Evolutionary conservation across 2,888 invertebrate genomes (phyloP), one percentile per base, ranked within the genome.

Genomic region (Baronia brevicornis): DNA sequence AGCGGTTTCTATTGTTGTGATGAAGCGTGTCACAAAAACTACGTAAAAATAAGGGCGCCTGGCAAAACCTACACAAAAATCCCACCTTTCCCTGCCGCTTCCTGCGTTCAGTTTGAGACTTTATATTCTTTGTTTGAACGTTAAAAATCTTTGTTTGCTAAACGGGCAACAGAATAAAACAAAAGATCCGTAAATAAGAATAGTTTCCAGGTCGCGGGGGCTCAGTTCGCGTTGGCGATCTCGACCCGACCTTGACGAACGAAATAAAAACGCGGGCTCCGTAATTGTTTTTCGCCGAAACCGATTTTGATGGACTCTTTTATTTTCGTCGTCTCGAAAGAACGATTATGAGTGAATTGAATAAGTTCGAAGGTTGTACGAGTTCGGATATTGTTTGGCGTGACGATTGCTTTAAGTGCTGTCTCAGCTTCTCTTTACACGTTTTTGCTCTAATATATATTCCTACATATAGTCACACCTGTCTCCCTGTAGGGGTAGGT

Each of bases 191-290:
- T 31, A 18, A 23, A 27, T 22, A 36, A 31, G 36, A 27, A 36
- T 36, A 31, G 31, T 19, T 31, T 23, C 36, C 33, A 26, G 33
- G 33, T 28, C 24, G 26, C 8, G 33, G 48, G 46, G 34, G 60
- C 56, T 66, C 61, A 54, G 64, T 63, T 59, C 58, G 48, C 46
- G 38, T 13, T 29, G 41, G 50, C 48, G 60, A 60, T 48, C 60
- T 57, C 33, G 46, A 39, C 44, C 43, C 34, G 38, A 40, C 48
- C 48, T 44, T 46, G 48, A 43, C 46, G 41, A 34, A 41, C 41
- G 36, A 31, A 36, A 36, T 36, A 43, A 48, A 48, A 48, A 40
- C 43, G 48, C 44, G 46, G 31, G 34, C 27, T 28, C 33, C 38
- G 24, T 46, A 44, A 43, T 43, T 34, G 41, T 39, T 38, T 43